Conservation (phyloP, 2,113 vertebrate species). For the Gallinago jamesoni region DNA sequence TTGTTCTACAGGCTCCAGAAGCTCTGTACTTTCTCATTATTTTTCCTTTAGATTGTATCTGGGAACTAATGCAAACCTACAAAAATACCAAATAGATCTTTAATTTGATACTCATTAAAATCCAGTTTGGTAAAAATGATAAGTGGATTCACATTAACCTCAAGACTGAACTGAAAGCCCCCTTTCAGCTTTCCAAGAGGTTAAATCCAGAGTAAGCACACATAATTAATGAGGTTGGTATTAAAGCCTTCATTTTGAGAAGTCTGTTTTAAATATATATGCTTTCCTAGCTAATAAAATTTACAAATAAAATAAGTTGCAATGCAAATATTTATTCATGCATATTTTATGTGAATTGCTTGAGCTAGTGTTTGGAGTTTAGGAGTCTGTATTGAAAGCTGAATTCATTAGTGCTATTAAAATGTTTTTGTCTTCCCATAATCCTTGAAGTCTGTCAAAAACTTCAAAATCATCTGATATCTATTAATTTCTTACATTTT, state of each 20-base stretch:
- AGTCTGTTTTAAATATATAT: neutral
- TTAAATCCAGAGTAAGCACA: neutral
- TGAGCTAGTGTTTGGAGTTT: neutral
- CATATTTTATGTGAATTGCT: neutral
- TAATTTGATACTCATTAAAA: slow-evolving; percentile 8
- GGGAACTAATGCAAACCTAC: neutral
- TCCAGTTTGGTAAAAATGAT: neutral
- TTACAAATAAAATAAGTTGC: neutral
- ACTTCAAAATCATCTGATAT: neutral
- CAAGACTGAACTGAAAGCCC: neutral
- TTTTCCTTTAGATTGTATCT: neutral
- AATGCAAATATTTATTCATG: neutral
- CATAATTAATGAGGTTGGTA: neutral
- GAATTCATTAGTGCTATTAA: neutral
- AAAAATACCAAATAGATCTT: slow-evolving; percentile 14
- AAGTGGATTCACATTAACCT: neutral
- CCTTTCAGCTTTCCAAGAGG: neutral
- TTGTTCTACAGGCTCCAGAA: neutral
- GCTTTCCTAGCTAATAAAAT: neutral
- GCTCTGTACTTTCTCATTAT: neutral
- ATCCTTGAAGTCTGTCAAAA: neutral
- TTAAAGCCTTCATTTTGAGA: neutral
- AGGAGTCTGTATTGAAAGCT: neutral
- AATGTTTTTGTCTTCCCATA: neutral
- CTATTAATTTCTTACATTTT: neutral